Evolutionary conservation across 2,797 vertebrate species (phyloP).

Genomic region (Muscicapa comitata): DNA sequence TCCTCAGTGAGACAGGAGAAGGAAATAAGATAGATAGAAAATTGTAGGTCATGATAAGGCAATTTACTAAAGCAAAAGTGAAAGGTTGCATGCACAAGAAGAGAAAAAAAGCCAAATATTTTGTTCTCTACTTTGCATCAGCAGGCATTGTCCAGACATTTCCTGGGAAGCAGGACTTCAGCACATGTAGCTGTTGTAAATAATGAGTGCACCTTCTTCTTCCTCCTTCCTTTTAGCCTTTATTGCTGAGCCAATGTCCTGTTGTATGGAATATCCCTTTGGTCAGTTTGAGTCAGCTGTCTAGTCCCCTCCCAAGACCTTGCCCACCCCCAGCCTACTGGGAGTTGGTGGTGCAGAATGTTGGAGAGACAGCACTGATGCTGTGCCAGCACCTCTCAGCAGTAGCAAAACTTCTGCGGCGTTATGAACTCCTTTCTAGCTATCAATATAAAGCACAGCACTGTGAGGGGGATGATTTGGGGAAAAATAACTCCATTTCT

Average conservation of each 20-base stretch:
- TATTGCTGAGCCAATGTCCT: not conserved
- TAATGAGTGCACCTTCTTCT: not conserved
- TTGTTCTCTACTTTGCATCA: not conserved
- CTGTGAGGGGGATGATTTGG: not conserved
- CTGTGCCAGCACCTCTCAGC: not conserved
- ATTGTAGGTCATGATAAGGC: not conserved
- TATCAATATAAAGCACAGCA: not conserved
- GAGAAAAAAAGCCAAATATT: not conserved
- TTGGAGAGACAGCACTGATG: not conserved
- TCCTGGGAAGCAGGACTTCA: not conserved
- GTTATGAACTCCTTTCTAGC: not conserved
- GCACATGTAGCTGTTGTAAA: not conserved
- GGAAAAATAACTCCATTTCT: not conserved
- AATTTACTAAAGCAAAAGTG: not conserved
- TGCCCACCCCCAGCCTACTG: not conserved
- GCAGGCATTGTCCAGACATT: not conserved
- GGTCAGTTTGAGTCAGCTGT: not conserved
- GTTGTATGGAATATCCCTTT: not conserved
- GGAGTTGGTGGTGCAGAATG: not conserved
- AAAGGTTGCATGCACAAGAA: accelerated
- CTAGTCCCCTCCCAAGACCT: not conserved
- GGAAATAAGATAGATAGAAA: not conserved
- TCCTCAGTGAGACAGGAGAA: not conserved
- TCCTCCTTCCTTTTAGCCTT: not conserved
- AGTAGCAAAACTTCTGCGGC: not conserved